Percentiles rank a stretch among this genome's conserved stretches.
Conservation (phyloP, 2,888 invertebrate genomes). For the Selenia dentaria region DNA sequence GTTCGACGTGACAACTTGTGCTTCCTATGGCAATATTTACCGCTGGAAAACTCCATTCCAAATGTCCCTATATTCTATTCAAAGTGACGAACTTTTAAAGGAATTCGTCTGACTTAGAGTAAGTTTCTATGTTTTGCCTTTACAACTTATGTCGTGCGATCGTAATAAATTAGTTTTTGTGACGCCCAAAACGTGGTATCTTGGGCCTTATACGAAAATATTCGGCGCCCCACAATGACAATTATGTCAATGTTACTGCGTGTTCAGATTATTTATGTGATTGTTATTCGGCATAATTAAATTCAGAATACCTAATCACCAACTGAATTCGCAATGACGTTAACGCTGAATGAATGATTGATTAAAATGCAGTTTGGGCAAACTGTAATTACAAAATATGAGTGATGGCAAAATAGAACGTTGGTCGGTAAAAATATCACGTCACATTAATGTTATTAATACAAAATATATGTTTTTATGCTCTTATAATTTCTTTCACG, state of each 20-base stretch:
- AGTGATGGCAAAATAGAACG: too few species aligned
- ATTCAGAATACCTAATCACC: conserved; percentile 4
- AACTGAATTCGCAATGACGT: conserved; percentile 2
- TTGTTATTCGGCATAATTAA: conserved; percentile 8
- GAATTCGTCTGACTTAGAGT: conserved; percentile 39
- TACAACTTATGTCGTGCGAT: conserved; percentile 27
- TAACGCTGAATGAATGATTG: neutral
- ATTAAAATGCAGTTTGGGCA: too few species aligned
- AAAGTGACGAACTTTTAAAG: conserved; percentile 36
- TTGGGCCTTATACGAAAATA: neutral
- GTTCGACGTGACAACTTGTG: too few species aligned
- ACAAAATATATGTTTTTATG: too few species aligned
- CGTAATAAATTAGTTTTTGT: conserved; percentile 22
- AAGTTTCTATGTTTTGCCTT: conserved; percentile 37
- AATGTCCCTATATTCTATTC: too few species aligned
- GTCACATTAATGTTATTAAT: too few species aligned
- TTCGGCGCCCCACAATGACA: conserved; percentile 7
- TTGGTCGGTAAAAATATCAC: too few species aligned
- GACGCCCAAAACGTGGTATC: neutral
- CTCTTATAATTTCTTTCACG: too few species aligned
- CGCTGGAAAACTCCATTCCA: too few species aligned
- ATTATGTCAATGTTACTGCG: conserved; percentile 3
- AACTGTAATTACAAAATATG: too few species aligned
- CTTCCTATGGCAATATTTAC: too few species aligned
- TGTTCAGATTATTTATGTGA: conserved; percentile 7